Evolutionary conservation across 2,888 invertebrate species (phyloP), one percentile per base, ranked within the genome.

Genomic region (Trisateles emortualis): DNA sequence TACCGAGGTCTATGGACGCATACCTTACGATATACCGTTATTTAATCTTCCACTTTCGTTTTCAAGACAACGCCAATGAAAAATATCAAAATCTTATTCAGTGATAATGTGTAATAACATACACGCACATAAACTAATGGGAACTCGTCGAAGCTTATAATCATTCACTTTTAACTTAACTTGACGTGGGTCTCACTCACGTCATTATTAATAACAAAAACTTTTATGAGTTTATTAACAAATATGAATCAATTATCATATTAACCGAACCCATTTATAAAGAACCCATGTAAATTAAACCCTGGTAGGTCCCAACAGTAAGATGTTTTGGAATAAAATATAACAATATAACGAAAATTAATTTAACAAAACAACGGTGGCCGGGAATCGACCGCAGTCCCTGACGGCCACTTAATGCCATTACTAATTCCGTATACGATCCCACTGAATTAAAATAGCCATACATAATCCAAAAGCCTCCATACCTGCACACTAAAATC

Each of bases 351-450:
- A 47, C 55, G 61, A 39, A 64, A 74, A 76, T 79, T 76, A 78
- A 81, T 81, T 76, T 75, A 65, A 60, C 71, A 67, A 72, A 77
- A 76, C 76, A 76, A 74, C 64, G 58, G 50, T 42, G 67, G 9
- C 72, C 73, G 72, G 64, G 74, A 78, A 76, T 75, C 61, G 79
- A 81, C 75, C 75, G 60, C 64, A 50, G 64, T 76, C 90, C 88
- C 91, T 48, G 36, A 79, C 56, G 90, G 65, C 83, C 90, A 88
- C 88, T 90, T 86, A 59, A 85, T 78, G 78, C 78, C 79, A 86
- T 90, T 87, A 88, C 84, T 84, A 87, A 89, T 89, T 87, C 86
- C 83, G 78, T 76, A 78, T 76, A 79, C 84, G 79, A 79, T 70
- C 81, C 82, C 76, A 76, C 79, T 59, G 79, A 86, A 86, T 87